phyloP scores from a whole-genome alignment of 2,113 vertebrate genomes.

The Sarotherodon lohbergeri region DNA sequence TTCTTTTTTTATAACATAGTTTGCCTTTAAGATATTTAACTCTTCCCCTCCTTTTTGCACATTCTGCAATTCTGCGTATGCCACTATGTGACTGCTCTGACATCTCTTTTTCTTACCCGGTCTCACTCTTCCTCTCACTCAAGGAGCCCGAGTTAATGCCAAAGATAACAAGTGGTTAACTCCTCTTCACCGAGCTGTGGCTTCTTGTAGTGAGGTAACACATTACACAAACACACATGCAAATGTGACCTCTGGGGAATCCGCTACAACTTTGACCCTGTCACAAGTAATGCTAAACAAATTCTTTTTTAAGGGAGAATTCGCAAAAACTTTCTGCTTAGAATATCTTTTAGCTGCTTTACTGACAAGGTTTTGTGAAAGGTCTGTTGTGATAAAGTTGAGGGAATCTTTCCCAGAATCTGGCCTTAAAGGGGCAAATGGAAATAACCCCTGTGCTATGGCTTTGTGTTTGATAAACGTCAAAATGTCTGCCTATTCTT shows the following conservation, averaged over 20 bases:
- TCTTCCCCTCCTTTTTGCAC: background rate
- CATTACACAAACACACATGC: background rate
- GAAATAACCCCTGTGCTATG: background rate
- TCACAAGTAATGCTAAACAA: background rate
- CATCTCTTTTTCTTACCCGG: background rate
- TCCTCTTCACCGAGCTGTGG: slow-evolving; percentile 97
- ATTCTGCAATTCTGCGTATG: background rate
- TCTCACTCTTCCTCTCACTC: background rate
- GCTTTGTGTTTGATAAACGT: background rate
- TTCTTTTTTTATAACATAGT: background rate
- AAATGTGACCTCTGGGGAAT: background rate
- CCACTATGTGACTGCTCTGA: background rate
- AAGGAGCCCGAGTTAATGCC: slow-evolving; percentile 99
- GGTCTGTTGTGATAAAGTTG: background rate
- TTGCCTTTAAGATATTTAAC: background rate
- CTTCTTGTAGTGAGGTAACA: slow-evolving; percentile 95
- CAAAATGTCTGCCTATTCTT: background rate
- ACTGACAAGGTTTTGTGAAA: background rate
- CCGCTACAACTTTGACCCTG: background rate
- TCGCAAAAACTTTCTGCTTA: background rate
- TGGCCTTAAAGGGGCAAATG: background rate
- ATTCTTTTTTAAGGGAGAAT: background rate
- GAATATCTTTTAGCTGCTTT: background rate
- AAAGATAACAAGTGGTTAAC: slow-evolving; percentile 99
- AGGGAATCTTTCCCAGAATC: background rate